These are phyloP conservation scores for Limnephilus lunatus DNA, from an alignment of 2,888 invertebrate species.

Conservation along the genomic window DNA sequence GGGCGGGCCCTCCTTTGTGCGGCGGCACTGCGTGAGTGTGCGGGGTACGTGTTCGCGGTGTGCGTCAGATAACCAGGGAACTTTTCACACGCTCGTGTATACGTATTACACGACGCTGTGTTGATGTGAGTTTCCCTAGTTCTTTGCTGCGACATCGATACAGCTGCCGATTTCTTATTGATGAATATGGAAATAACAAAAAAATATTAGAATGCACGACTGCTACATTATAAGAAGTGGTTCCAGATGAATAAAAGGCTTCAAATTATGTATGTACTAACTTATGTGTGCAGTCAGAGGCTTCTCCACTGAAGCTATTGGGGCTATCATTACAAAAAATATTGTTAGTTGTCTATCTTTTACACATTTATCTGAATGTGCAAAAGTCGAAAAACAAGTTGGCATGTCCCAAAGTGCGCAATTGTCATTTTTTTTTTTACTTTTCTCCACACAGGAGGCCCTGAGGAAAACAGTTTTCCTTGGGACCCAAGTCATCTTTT, in stretches of 20 bases:
- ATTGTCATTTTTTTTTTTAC: too few relatives aligned
- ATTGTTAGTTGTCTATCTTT: too few relatives aligned
- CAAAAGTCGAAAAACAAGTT: too few relatives aligned
- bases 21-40: constrained; percentile 42
- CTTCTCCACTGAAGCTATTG: too few relatives aligned
- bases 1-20: constrained; percentile 59
- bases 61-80: constrained; percentile 17
- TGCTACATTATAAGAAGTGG: neutral
- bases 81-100: constrained; percentile 33
- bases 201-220: neutral
- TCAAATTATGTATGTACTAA: neutral
- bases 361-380: too few relatives aligned
- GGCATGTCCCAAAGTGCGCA: too few relatives aligned
- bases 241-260: neutral
- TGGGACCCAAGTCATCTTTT: too few relatives aligned
- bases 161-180: constrained; percentile 40
- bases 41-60: neutral
- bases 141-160: constrained; percentile 20
- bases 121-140: constrained; percentile 21
- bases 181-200: neutral
- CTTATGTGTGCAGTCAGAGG: too few relatives aligned
- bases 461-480: too few relatives aligned
- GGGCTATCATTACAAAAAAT: too few relatives aligned
- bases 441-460: too few relatives aligned
- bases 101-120: neutral